Conservation (phyloP, 2,888 invertebrate genomes). For the Idaea dimidiata region DNA sequence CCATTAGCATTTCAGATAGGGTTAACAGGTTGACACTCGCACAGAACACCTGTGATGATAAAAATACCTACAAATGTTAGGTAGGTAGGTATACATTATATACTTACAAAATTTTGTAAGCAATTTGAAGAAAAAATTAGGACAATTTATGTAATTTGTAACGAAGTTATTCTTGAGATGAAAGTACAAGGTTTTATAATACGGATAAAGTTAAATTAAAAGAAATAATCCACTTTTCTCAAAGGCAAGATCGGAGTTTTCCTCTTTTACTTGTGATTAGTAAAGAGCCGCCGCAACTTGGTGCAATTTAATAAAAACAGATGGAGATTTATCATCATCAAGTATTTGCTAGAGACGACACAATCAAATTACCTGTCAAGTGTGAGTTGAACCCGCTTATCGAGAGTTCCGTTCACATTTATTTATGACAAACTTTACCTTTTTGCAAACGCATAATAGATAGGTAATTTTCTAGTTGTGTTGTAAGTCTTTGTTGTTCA, state of each 20-base stretch:
- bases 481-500: too few species aligned
- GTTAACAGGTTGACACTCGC: not conserved
- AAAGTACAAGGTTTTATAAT: not conserved
- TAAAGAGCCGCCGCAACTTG: not conserved
- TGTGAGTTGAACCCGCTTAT: not conserved
- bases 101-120: not conserved
- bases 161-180: not conserved
- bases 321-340: not conserved
- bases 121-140: not conserved
- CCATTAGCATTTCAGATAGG: constrained; percentile 3
- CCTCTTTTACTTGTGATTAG: not conserved
- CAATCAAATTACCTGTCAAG: not conserved
- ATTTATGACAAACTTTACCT: too few species aligned
- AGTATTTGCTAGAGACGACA: not conserved
- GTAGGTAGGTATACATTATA: too few species aligned
- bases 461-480: too few species aligned
- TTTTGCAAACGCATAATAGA: too few species aligned
- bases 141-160: not conserved
- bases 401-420: too few species aligned
- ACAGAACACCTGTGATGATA: not conserved
- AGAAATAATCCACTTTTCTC: not conserved
- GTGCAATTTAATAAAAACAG: not conserved
- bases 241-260: not conserved
- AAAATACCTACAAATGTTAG: not conserved
- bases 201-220: constrained; percentile 1